Percentiles rank a stretch among this genome's conserved stretches.
These are phyloP conservation scores for Struthio camelus DNA, from an alignment of 2,113 vertebrate species.

Conservation along the genomic window DNA sequence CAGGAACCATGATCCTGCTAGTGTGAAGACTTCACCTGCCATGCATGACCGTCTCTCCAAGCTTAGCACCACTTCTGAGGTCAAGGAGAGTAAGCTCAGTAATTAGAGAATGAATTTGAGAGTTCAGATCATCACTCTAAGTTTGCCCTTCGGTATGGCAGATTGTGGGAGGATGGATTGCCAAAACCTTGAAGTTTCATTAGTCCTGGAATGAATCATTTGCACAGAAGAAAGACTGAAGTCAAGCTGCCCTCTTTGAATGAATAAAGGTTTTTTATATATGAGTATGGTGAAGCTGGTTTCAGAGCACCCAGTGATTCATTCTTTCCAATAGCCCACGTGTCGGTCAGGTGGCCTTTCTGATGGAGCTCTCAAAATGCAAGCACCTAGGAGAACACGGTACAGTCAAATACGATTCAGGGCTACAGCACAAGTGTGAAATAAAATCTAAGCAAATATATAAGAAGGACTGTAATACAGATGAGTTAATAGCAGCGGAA, in stretches of 20 bases:
- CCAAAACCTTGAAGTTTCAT: conserved; percentile 11
- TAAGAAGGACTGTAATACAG: background rate
- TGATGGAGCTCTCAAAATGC: background rate
- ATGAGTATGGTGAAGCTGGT: background rate
- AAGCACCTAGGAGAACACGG: background rate
- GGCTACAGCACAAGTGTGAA: background rate
- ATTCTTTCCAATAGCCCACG: background rate
- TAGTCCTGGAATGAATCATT: conserved; percentile 42
- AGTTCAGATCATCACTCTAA: background rate
- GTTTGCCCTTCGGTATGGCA: background rate
- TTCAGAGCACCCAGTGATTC: background rate
- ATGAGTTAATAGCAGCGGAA: background rate
- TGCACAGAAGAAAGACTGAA: conserved; percentile 1
- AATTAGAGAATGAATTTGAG: conserved; percentile 34
- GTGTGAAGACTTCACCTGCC: background rate
- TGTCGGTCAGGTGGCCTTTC: background rate
- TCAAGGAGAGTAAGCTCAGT: background rate
- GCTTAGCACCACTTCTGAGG: background rate
- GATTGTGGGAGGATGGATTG: background rate
- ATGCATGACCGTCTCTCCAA: background rate
- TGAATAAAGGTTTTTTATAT: background rate
- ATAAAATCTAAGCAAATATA: background rate
- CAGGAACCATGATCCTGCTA: background rate
- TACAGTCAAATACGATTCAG: background rate
- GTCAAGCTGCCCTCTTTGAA: conserved; percentile 23